These are phyloP conservation scores for Oreortyx pictus DNA, from an alignment of 2,797 vertebrate genomes.

Conservation along the genomic window DNA sequence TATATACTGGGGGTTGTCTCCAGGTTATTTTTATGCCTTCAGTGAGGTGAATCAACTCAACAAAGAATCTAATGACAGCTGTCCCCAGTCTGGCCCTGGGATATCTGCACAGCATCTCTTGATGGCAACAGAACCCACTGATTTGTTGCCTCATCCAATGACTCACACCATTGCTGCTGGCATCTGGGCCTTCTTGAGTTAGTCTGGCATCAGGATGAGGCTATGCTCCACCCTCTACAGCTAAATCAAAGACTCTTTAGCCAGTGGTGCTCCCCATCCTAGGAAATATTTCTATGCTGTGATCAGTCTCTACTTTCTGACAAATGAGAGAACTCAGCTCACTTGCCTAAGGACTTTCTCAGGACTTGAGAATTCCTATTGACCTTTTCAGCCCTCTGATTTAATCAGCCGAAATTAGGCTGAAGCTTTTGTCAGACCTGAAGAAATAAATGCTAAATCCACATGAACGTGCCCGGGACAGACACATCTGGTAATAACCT, in stretches of 20 bases:
- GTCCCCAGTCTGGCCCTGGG: background rate
- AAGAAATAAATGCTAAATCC: background rate
- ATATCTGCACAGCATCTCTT: background rate
- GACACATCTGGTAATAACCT: background rate
- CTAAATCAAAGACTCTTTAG: background rate
- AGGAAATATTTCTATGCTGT: background rate
- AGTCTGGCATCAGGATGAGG: background rate
- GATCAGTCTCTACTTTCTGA: background rate
- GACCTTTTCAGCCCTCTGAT: background rate
- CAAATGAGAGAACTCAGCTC: background rate
- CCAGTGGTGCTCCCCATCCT: background rate
- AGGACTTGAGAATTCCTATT: background rate
- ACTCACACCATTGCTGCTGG: background rate
- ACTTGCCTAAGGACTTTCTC: background rate
- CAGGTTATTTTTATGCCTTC: background rate
- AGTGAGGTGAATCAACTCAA: background rate
- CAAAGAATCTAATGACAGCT: background rate
- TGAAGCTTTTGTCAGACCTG: background rate
- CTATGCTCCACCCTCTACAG: background rate
- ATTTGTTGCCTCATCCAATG: background rate
- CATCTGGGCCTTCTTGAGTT: background rate
- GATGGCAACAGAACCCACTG: background rate
- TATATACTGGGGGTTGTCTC: background rate
- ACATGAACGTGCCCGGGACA: fast-evolving
- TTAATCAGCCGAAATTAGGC: background rate